Evolutionary conservation across 2,888 invertebrate species (phyloP), one percentile per base, ranked within the genome.

Genomic region (Sinopyrophorus schimmeli): DNA sequence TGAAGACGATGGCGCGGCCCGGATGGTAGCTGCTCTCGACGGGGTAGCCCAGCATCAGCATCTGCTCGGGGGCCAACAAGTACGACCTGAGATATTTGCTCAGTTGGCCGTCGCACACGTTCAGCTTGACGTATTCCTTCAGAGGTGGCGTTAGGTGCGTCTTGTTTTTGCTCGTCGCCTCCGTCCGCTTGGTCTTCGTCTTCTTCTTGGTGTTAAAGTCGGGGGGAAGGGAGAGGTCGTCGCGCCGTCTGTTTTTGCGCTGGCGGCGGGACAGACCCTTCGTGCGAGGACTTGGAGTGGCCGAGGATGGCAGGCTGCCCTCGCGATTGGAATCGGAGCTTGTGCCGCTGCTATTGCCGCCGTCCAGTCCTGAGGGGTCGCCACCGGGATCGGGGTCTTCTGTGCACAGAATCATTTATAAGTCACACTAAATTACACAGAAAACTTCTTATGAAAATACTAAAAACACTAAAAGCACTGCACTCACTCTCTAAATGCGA

Each of bases 21-120:
- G 82, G 81, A 55, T 79, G 76, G 5, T 77, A 69, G 34, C 77
- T 77, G 54, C 82, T 80, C 61, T 84, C 83, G 4, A 87, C 74
- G 0, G 91, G 90, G 64, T 84, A 90, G 1, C 90, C 89, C 54
- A 84, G 76, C 6, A 79, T 77, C 58, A 81, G 76, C 71, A 88
- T 75, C 49, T 83, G 77, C 57, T 82, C 79, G 4, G 76, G 76
- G 14, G 79, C 78, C 34, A 89, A 75, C 11, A 83, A 66, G 70
- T 87, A 85, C 43, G 78, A 77, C 1, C 77, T 77, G 32, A 90
- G 72, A 27, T 80, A 76, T 77, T 11, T 72, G 72, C 60, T 84
- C 81, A 11, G 3, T 21, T n/a, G 21, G 3, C 5, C 2, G 21
- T 9, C 5, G 5, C 69, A 65, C 18, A 80, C 59, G 6, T 76